phyloP scores from a whole-genome alignment of 2,797 vertebrate genomes.

The Odontamblyopus lacepedii region DNA sequence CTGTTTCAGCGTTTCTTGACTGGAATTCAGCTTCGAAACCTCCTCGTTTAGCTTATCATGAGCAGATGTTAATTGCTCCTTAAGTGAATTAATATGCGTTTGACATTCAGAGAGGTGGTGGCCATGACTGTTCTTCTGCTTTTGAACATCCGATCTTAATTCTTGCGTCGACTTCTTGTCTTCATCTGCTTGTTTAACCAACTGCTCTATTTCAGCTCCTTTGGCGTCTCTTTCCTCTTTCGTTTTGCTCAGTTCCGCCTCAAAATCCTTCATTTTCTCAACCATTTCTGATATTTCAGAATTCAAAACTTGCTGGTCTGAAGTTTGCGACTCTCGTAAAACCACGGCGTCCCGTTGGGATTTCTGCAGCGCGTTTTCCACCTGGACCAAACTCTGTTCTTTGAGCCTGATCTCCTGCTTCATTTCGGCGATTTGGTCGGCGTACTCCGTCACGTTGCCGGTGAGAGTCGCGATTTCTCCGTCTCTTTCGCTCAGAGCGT shows the following conservation, averaged over 20 bases:
- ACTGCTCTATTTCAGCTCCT: constrained; percentile 72
- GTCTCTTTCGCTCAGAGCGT: constrained; percentile 83
- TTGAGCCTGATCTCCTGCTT: constrained; percentile 82
- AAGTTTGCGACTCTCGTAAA: constrained; percentile 79
- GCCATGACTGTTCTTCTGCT: constrained; percentile 60
- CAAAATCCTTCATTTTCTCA: constrained; percentile 70
- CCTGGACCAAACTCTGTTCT: constrained; percentile 79
- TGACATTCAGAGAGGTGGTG: constrained; percentile 79
- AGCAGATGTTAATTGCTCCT: constrained; percentile 76
- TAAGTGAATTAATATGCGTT: constrained; percentile 77
- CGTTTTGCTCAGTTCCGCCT: constrained; percentile 68
- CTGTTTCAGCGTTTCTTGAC: constrained; percentile 72
- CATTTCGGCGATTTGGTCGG: constrained; percentile 80
- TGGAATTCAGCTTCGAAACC: constrained; percentile 64
- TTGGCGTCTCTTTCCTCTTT: constrained; percentile 73
- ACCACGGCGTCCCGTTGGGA: constrained; percentile 75
- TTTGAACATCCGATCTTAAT: constrained; percentile 79
- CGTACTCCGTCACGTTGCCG: constrained; percentile 78
- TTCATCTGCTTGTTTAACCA: constrained; percentile 75
- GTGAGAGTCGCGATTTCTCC: constrained; percentile 80
- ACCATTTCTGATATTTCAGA: constrained; percentile 75
- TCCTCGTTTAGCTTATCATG: constrained; percentile 70
- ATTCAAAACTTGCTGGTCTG: constrained; percentile 79
- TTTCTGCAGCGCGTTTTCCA: constrained; percentile 78
- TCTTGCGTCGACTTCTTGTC: constrained; percentile 75